Conservation (phyloP, 2,888 invertebrate species). For the Tipula confusa region DNA sequence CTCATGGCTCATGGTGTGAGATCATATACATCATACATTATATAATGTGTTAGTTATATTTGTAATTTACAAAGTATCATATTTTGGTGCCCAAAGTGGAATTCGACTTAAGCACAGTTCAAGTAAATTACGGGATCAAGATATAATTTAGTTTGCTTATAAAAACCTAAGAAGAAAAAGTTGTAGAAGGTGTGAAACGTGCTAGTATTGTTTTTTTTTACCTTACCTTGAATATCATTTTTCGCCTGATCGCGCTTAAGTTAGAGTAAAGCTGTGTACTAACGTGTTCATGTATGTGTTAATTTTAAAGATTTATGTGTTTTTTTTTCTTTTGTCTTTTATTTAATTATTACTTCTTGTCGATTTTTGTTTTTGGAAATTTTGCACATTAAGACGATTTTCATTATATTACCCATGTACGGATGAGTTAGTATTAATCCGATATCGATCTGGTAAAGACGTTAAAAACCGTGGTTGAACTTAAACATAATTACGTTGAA, state of each 20-base stretch:
- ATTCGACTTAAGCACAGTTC: too few relatives aligned
- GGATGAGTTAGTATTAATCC: background rate
- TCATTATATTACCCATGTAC: background rate
- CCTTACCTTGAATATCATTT: background rate
- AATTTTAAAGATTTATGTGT: background rate
- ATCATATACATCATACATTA: background rate
- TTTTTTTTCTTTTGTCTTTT: background rate
- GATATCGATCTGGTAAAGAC: background rate
- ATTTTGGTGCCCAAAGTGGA: too few relatives aligned
- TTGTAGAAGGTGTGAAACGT: too few relatives aligned
- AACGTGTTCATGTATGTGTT: background rate
- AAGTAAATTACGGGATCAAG: too few relatives aligned
- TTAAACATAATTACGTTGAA: background rate
- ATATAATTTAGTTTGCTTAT: too few relatives aligned
- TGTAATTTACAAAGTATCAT: too few relatives aligned
- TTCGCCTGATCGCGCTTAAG: background rate
- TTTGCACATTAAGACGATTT: background rate
- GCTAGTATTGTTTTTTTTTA: background rate
- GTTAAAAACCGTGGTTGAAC: background rate
- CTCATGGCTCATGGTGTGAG: background rate
- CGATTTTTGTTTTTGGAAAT: background rate
- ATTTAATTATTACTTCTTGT: background rate
- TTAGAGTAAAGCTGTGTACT: background rate
- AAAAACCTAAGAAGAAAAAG: background rate
- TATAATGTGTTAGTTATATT: too few relatives aligned